Evolutionary conservation across 2,888 invertebrate genomes (phyloP).

Genomic region (Agonopterix arenella): DNA sequence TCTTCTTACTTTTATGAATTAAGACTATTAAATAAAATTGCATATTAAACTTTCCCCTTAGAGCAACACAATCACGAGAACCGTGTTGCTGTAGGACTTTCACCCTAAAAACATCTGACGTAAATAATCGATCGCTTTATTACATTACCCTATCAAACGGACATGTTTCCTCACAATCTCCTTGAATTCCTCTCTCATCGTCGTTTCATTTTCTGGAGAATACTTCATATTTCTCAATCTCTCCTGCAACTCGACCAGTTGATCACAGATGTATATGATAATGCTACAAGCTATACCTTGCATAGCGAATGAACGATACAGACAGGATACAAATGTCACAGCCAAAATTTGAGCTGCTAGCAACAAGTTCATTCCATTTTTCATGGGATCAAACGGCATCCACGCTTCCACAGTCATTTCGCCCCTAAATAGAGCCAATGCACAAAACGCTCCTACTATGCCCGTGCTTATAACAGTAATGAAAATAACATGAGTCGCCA

Average conservation of each 20-base stretch:
- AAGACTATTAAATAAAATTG: no score
- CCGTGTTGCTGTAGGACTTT: no score
- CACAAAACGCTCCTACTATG: conserved; percentile 29
- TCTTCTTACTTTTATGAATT: no score
- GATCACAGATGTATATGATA: conserved; percentile 56
- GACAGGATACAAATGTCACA: conserved; percentile 29
- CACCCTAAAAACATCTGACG: no score
- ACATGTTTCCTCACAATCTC: conserved; percentile 48
- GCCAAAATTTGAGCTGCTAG: conserved; percentile 35
- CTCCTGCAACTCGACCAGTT: conserved; percentile 41
- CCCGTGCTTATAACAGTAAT: conserved; percentile 25
- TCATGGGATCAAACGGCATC: conserved; percentile 52
- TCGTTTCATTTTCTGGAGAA: conserved; percentile 21
- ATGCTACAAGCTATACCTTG: conserved; percentile 55
- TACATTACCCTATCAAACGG: conserved; percentile 45
- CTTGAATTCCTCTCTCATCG: conserved; percentile 33
- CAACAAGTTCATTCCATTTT: conserved; percentile 33
- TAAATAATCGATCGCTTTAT: background rate
- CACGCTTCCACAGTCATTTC: conserved; percentile 50
- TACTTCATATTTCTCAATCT: conserved; percentile 33
- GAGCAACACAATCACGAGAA: no score
- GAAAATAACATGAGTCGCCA: conserved; percentile 31
- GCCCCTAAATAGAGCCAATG: conserved; percentile 32
- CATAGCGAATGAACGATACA: conserved; percentile 44
- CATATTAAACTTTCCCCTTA: no score